Conservation (phyloP, 1,140 invertebrate species). For the Pseudomyrmex flavicornis region DNA sequence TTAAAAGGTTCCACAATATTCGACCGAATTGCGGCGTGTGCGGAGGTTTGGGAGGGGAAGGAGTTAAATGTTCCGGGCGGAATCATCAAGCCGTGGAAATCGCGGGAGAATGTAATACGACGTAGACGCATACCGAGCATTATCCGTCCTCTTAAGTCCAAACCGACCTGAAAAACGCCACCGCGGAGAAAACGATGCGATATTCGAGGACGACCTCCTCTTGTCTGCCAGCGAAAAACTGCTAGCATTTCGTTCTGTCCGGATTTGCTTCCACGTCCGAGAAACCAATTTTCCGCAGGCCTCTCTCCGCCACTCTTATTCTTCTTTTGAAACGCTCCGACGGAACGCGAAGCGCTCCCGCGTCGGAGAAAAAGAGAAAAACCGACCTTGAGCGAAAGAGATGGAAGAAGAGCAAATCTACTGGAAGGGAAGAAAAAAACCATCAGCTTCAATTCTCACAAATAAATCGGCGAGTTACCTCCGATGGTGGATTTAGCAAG, state of each 20-base stretch:
- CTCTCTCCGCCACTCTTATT: constrained; percentile 56
- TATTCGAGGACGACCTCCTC: constrained; percentile 44
- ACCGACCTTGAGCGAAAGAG: constrained; percentile 7
- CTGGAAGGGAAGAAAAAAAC: constrained; percentile 25
- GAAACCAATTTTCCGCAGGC: constrained; percentile 73
- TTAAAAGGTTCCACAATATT: not conserved
- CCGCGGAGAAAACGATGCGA: constrained; percentile 55
- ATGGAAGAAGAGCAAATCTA: constrained; percentile 58
- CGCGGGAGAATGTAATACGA: constrained; percentile 35
- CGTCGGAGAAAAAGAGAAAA: constrained; percentile 14
- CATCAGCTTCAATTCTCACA: constrained; percentile 44
- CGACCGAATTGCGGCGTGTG: not conserved
- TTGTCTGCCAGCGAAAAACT: constrained; percentile 59
- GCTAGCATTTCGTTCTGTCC: constrained; percentile 61
- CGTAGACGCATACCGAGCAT: constrained; percentile 37
- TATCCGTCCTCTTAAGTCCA: constrained; percentile 54
- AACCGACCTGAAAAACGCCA: constrained; percentile 61
- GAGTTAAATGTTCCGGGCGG: constrained; percentile 5
- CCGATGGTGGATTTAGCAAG: not conserved
- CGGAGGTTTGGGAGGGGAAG: not conserved
- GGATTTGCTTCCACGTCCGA: constrained; percentile 69
- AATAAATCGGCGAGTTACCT: constrained; percentile 46
- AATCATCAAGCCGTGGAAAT: constrained; percentile 38
- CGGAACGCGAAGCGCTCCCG: constrained; percentile 3
- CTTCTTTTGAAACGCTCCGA: constrained; percentile 52